A percentile compares a stretch with the other conserved stretches of the same genome.
Evolutionary conservation across 2,113 vertebrate genomes (phyloP).

Genomic region (Glareola pratincola): DNA sequence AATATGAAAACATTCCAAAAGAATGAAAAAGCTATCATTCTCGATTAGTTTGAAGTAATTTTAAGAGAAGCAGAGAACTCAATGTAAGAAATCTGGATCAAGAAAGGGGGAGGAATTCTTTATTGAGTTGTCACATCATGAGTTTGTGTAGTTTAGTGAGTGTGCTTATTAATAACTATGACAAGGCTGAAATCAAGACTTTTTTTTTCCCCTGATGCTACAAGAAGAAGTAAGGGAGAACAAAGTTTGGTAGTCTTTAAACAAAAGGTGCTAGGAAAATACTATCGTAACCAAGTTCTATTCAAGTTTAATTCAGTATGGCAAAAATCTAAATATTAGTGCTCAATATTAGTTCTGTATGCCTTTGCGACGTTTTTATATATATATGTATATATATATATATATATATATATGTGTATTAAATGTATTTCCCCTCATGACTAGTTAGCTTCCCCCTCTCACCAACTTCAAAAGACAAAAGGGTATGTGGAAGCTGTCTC

Average conservation of each 20-base stretch:
- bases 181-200: not conserved
- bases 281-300: not conserved
- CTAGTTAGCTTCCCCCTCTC: not conserved
- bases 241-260: not conserved
- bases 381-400: not conserved
- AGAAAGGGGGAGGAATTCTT: not conserved
- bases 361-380: not conserved
- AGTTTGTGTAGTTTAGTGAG: not conserved
- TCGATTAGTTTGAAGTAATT: conserved; percentile 38
- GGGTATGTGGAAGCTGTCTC: not conserved
- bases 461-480: not conserved
- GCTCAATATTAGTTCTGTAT: not conserved
- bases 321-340: not conserved
- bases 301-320: not conserved
- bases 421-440: not conserved
- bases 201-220: not conserved
- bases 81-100: not conserved
- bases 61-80: conserved; percentile 55
- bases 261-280: not conserved
- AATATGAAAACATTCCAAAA: conserved; percentile 58
- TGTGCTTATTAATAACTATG: not conserved
- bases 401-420: not conserved
- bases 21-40: conserved; percentile 47
- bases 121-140: not conserved
- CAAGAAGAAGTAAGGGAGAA: not conserved